Evolutionary conservation across 2,888 invertebrate species (phyloP).

Genomic region (Drosophila macrospina): DNA sequence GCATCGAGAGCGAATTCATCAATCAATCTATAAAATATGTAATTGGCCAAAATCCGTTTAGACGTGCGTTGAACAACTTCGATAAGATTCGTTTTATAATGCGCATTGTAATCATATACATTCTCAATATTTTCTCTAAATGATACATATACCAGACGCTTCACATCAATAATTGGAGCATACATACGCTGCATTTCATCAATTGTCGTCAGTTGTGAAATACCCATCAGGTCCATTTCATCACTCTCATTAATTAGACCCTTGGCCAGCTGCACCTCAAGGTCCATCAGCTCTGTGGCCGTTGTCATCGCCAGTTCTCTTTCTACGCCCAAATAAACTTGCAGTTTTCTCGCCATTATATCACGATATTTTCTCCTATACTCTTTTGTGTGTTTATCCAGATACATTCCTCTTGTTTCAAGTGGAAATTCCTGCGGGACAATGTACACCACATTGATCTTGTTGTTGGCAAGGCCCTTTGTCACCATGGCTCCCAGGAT

Average conservation of each 20-base stretch:
- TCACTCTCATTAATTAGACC: constrained; percentile 67
- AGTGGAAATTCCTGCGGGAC: constrained; percentile 62
- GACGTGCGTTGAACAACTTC: constrained; percentile 57
- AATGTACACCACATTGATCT: constrained; percentile 67
- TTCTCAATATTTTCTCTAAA: constrained; percentile 60
- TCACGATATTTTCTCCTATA: constrained; percentile 30
- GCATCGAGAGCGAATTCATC: constrained; percentile 60
- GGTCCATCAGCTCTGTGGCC: constrained; percentile 73
- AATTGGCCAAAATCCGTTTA: constrained; percentile 76
- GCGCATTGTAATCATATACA: constrained; percentile 67
- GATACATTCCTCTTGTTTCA: constrained; percentile 65
- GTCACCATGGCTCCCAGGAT: constrained; percentile 66
- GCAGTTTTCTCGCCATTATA: constrained; percentile 52
- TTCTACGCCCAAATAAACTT: constrained; percentile 60
- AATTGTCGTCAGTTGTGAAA: constrained; percentile 55
- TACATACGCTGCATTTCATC: constrained; percentile 65
- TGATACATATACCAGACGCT: constrained; percentile 65
- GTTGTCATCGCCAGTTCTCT: constrained; percentile 46
- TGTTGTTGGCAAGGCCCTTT: constrained; percentile 59
- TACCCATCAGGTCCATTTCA: constrained; percentile 47
- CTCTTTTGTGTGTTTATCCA: constrained; percentile 37
- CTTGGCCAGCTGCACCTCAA: constrained; percentile 77
- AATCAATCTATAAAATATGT: constrained; percentile 78
- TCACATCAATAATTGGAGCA: constrained; percentile 65
- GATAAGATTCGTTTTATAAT: constrained; percentile 73